These are phyloP conservation scores for Heliconius nattereri DNA, from an alignment of 1,140 invertebrate species.

Conservation along the genomic window DNA sequence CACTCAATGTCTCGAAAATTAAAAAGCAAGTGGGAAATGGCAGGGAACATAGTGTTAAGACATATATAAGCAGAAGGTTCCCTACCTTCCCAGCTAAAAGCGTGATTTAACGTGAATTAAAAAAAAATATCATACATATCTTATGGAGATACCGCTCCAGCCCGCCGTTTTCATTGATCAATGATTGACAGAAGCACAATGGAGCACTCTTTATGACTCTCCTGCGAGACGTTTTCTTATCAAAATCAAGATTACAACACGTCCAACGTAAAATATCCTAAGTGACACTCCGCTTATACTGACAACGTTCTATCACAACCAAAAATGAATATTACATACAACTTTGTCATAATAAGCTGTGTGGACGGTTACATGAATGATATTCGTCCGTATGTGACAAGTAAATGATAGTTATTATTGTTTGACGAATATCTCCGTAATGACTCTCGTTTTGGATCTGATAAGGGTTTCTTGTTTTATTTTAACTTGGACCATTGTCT, in stretches of 20 bases:
- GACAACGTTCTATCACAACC: constrained; percentile 36
- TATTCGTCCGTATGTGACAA: constrained; percentile 36
- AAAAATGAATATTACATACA: constrained; percentile 1
- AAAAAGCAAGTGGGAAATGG: background rate
- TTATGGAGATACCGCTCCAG: constrained; percentile 6
- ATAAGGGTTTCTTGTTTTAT: constrained; percentile 52
- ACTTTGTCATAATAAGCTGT: constrained; percentile 31
- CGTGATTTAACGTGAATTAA: background rate
- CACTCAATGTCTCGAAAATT: background rate
- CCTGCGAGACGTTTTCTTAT: constrained; percentile 47
- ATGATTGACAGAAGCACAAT: constrained; percentile 55
- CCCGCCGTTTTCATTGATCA: constrained; percentile 49
- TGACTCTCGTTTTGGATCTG: constrained; percentile 47
- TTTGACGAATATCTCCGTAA: constrained; percentile 51
- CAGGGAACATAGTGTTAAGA: too few relatives aligned
- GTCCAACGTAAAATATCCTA: constrained; percentile 38
- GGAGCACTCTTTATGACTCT: constrained; percentile 50
- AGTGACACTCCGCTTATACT: constrained; percentile 28
- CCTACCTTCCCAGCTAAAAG: background rate
- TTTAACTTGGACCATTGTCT: constrained; percentile 44
- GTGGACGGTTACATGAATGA: constrained; percentile 9
- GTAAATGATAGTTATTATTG: constrained; percentile 49
- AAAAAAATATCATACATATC: constrained; percentile 12
- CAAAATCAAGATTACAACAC: constrained; percentile 47
- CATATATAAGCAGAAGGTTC: background rate